Base-by-base conservation (phyloP, 2,888 invertebrate species). In the Rambutsinella grinnellia region DNA sequence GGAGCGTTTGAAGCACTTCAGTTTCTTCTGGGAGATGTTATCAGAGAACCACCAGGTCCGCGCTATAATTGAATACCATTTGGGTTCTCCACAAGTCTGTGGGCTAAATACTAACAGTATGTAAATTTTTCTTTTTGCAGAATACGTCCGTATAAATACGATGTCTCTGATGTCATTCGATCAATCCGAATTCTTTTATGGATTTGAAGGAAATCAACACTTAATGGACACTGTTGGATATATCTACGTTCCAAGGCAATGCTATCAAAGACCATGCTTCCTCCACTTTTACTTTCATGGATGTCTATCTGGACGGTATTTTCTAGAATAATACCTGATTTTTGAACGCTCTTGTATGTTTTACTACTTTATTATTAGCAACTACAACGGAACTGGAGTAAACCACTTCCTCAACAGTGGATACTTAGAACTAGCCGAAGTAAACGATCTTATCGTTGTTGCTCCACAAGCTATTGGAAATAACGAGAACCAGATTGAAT, bases 201-300 rank as follows among this genome's bases (percentile, higher is more conserved):
- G 81, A 26, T n/a, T 74, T 13, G 53, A 57, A 53, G 68, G 68
- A 24, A 54, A 56, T 26, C 44, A 71, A 23, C 61, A 75, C 21
- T 74, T 68, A 21, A 83, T 83, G 83, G 83, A 80, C 44, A 44
- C 17, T 10, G 36, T 63, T 10, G 83, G 83, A 21, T 83, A 71
- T 53, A 67, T 83, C 21, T 83, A 75, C 26, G 71, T 83, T 2
- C 83, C 83, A 0, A 23, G 62, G 15, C 63, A 67, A 19, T 83
- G 83, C 56, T 72, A 72, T 56, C 17, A 26, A 3, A 63, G 62
- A 46, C 27, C 19, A 27, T 83, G 83, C 63, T 70, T 72, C 57
- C 63, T 83, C 44, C 83, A 83, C 54, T 79, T 83, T 28, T 83
- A 83, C 56, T 83, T 82, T 58, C 83, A 83, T 56, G 83, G 83